These are phyloP conservation scores for Ferrisia virgata DNA, from an alignment of 2,888 invertebrate species.

Conservation along the genomic window DNA sequence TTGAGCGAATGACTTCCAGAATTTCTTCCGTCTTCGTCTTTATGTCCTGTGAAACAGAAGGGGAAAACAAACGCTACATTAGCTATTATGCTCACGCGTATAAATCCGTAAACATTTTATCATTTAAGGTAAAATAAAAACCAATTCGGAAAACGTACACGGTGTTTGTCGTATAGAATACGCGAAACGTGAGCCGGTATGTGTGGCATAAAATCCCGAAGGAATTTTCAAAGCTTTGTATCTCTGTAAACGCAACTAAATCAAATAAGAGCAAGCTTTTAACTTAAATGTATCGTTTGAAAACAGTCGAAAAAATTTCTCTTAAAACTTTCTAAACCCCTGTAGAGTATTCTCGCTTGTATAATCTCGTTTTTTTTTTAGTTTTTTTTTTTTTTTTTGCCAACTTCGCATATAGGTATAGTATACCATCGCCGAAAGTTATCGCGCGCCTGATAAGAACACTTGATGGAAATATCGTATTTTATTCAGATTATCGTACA, in stretches of 20 bases:
- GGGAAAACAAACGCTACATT: neutral
- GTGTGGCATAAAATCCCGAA: conserved; percentile 38
- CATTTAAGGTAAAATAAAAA: conserved; percentile 31
- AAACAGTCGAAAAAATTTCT: conserved; percentile 32
- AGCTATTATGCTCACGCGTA: conserved; percentile 9
- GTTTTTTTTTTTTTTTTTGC: conserved; percentile 8
- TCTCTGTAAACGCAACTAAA: conserved; percentile 45
- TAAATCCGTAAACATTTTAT: conserved; percentile 15
- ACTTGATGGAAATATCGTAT: neutral
- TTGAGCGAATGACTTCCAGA: conserved; percentile 50
- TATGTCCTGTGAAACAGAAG: conserved; percentile 65
- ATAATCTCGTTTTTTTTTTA: neutral
- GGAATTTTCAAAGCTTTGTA: conserved; percentile 42
- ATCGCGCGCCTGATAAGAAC: neutral
- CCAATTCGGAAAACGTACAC: conserved; percentile 15
- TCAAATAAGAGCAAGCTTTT: conserved; percentile 44
- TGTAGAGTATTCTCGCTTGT: conserved; percentile 11
- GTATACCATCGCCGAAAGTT: neutral
- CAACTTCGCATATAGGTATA: neutral
- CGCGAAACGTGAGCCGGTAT: conserved; percentile 43
- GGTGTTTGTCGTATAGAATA: conserved; percentile 38
- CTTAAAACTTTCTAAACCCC: conserved; percentile 30
- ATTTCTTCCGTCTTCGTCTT: conserved; percentile 73
- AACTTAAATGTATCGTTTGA: conserved; percentile 45
- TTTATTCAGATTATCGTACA: neutral